Conservation (phyloP, 2,888 invertebrate species). For the Tromatobia lineatoria region DNA sequence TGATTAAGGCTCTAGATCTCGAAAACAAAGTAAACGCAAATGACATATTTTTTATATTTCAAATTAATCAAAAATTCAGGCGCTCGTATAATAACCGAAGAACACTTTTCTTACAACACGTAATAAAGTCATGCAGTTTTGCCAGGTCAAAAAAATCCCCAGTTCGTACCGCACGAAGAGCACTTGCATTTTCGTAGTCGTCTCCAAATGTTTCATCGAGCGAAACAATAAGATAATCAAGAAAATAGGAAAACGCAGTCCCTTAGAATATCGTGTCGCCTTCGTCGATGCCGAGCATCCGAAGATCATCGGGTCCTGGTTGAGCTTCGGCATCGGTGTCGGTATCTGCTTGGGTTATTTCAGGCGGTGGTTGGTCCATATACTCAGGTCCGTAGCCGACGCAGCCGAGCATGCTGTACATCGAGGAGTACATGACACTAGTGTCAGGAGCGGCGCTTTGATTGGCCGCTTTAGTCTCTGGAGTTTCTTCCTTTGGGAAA, state of each 20-base stretch:
- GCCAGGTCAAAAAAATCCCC: not conserved
- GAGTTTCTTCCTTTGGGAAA: conserved; percentile 87
- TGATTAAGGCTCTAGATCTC: not conserved
- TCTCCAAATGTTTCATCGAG: conserved; percentile 7
- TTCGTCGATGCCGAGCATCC: conserved; percentile 95
- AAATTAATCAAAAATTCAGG: not conserved
- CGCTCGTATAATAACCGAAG: not conserved
- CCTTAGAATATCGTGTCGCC: conserved; percentile 87
- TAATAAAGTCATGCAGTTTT: not conserved
- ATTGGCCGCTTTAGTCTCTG: conserved; percentile 76
- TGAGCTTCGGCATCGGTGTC: conserved; percentile 83
- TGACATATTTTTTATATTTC: not conserved
- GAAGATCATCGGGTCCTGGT: conserved; percentile 90
- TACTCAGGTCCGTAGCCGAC: conserved; percentile 83
- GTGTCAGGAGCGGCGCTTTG: conserved; percentile 76
- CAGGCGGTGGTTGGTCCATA: conserved; percentile 84
- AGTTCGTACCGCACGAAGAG: not conserved
- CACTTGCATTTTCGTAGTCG: conserved; percentile 3
- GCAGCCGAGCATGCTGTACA: conserved; percentile 83
- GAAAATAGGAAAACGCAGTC: not conserved
- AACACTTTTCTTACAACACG: conserved; percentile 14
- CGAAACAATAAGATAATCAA: not conserved
- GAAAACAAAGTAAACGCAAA: not conserved
- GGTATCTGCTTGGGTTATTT: conserved; percentile 81
- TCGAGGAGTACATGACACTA: conserved; percentile 82